Percentiles rank a stretch among this genome's conserved stretches.
Conservation (phyloP, 1,140 invertebrate genomes). For the Pinna nobilis region DNA sequence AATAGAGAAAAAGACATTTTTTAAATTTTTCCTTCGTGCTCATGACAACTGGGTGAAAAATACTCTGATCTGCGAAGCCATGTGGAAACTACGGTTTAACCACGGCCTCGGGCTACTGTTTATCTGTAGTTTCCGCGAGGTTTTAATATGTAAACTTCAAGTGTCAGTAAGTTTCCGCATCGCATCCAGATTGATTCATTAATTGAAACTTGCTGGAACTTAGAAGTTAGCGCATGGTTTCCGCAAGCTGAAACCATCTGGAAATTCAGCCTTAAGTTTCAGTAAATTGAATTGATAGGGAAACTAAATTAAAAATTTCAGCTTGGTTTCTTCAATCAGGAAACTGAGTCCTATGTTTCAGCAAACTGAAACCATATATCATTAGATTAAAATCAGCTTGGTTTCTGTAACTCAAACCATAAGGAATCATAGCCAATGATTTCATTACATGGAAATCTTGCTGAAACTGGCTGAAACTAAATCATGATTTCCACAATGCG, state of each 20-base stretch:
- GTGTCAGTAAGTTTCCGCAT: too few species aligned
- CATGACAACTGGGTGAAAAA: too few species aligned
- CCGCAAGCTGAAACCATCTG: background rate
- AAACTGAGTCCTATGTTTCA: background rate
- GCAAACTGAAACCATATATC: conserved; percentile 7
- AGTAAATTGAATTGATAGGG: too few species aligned
- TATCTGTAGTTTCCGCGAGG: too few species aligned
- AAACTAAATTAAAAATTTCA: background rate
- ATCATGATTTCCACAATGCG: background rate
- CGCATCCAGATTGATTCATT: background rate
- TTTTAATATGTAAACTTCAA: too few species aligned
- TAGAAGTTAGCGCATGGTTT: background rate
- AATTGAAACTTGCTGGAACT: background rate
- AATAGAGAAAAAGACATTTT: too few species aligned
- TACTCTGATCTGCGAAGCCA: too few species aligned
- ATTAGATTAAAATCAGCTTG: too few species aligned
- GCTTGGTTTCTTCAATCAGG: background rate
- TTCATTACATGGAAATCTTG: background rate
- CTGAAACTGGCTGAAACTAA: background rate
- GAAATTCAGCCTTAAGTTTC: background rate
- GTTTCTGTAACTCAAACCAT: too few species aligned
- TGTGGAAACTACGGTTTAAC: too few species aligned
- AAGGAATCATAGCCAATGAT: background rate
- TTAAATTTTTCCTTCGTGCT: too few species aligned
- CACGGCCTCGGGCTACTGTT: too few species aligned